Evolutionary conservation across 2,113 vertebrate species (phyloP).

Genomic region (Sterrhoptilus dennistouni): DNA sequence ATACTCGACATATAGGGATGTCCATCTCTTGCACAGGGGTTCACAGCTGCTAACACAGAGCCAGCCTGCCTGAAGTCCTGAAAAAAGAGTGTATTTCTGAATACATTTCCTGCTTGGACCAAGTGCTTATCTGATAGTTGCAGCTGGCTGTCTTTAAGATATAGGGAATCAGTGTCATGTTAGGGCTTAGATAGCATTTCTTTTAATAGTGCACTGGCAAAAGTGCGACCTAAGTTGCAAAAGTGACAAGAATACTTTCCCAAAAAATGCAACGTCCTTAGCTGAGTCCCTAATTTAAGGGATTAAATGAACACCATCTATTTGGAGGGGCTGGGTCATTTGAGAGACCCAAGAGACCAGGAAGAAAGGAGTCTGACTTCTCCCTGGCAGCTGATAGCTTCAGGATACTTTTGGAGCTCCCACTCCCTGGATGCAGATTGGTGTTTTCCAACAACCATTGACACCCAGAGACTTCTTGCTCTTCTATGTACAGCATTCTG

Average conservation of each 20-base stretch:
- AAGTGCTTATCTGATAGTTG: background rate
- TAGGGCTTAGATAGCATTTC: background rate
- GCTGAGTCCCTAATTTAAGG: background rate
- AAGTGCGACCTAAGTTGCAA: background rate
- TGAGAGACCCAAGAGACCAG: background rate
- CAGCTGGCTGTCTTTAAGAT: background rate
- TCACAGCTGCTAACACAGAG: background rate
- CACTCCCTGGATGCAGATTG: rapidly evolving
- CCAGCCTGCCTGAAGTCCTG: background rate
- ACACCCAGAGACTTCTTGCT: background rate
- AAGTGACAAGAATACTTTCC: background rate
- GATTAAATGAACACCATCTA: background rate
- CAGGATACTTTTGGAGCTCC: background rate
- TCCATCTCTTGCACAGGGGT: background rate
- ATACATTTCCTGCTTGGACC: background rate
- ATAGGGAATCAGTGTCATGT: background rate
- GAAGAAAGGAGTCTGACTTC: background rate
- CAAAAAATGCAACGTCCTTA: background rate
- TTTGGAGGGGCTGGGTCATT: background rate
- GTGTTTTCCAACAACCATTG: background rate
- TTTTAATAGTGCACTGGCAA: background rate
- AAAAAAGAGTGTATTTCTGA: background rate
- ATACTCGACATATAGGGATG: background rate
- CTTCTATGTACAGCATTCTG: background rate
- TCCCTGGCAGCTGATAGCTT: background rate